Evolutionary conservation across 2,888 invertebrate genomes (phyloP).

Genomic region (Gymnocheta viridis): DNA sequence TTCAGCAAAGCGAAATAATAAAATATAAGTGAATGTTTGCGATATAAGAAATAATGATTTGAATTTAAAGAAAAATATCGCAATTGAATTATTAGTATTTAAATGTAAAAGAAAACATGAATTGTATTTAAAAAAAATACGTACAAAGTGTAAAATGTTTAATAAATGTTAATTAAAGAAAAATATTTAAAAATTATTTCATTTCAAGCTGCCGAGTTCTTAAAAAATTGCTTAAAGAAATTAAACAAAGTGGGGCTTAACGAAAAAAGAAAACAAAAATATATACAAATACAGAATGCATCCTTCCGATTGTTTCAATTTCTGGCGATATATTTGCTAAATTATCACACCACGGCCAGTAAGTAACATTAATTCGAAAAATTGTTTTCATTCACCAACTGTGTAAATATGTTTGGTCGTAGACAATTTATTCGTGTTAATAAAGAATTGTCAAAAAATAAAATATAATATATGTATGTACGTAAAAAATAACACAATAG

Average conservation of each 20-base stretch:
- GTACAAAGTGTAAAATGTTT: background rate
- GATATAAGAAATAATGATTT: background rate
- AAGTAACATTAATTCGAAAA: background rate
- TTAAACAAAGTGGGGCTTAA: too few relatives aligned
- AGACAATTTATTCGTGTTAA: background rate
- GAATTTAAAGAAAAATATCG: background rate
- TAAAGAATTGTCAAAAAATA: background rate
- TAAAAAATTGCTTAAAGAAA: too few relatives aligned
- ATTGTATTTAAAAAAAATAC: background rate
- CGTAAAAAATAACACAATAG: background rate
- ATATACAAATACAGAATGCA: background rate
- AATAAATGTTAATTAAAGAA: background rate
- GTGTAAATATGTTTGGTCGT: constrained; percentile 19
- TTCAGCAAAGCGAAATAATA: background rate
- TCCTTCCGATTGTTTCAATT: constrained; percentile 3
- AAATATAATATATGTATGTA: background rate
- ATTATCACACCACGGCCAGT: background rate
- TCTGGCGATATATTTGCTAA: background rate
- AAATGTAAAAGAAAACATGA: background rate
- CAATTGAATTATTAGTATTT: background rate
- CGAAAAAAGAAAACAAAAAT: too few relatives aligned
- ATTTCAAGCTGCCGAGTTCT: too few relatives aligned
- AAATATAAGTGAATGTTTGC: background rate
- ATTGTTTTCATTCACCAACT: constrained; percentile 21
- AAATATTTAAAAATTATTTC: too few relatives aligned